Conservation (phyloP, 2,113 vertebrate genomes). For the Anseranas semipalmata region DNA sequence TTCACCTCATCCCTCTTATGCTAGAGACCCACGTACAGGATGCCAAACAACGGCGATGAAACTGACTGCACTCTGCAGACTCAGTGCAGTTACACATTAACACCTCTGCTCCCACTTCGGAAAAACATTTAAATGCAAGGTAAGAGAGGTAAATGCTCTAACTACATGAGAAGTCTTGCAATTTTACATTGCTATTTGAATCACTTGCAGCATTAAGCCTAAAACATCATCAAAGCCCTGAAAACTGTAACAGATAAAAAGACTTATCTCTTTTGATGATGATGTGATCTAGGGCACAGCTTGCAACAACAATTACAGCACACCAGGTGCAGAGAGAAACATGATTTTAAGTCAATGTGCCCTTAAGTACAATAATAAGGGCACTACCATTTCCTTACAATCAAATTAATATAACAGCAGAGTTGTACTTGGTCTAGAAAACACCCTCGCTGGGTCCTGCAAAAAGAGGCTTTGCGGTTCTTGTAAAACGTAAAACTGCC, state of each 20-base stretch:
- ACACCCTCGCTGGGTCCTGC: neutral
- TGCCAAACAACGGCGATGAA: accelerated
- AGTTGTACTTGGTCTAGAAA: neutral
- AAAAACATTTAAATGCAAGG: neutral
- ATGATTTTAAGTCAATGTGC: neutral
- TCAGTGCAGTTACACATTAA: accelerated
- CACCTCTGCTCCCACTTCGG: accelerated
- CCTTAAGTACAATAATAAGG: neutral
- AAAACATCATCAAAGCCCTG: neutral
- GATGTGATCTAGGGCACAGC: neutral
- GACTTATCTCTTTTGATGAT: neutral
- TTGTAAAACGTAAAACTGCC: too few species aligned
- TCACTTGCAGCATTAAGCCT: neutral
- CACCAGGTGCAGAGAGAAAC: neutral
- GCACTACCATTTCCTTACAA: neutral
- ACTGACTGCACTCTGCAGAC: neutral
- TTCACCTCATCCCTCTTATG: accelerated
- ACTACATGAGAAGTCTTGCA: neutral
- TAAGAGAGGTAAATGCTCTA: neutral
- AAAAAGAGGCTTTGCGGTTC: neutral
- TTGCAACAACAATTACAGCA: neutral
- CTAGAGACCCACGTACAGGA: too few species aligned
- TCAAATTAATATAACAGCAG: neutral
- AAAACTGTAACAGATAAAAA: neutral
- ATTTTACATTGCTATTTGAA: neutral